Base-by-base conservation (phyloP, 2,888 invertebrate species). In the Spodoptera littoralis region DNA sequence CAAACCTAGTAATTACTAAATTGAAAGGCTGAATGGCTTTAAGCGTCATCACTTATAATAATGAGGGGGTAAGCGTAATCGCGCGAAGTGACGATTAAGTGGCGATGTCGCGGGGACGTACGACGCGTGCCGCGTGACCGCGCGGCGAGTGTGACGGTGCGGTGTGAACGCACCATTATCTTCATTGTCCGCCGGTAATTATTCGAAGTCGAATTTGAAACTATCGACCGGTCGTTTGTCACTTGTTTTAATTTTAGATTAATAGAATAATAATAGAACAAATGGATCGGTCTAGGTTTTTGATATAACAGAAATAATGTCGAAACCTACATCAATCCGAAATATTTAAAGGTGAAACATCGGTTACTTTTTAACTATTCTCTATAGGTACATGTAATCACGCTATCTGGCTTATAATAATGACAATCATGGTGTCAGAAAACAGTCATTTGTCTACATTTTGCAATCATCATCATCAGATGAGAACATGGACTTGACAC, bases 21-120 rank as follows among this genome's bases (percentile, higher is more conserved):
- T 94, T 93, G 93, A 93, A 93, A 89, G 91, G 87, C 82, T 88
- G 88, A 89, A 90, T 93, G 88, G 88, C 89, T 91, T 89, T 92
- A 92, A 93, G 91, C 91, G 91, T 91, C 91, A 92, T 93, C 92
- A 92, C 93, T 93, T 93, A 92, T 85, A 78, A 80, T 93, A 93
- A 94, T 94, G 93, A 93, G 92, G 89, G 92, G 81, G 87, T 84
- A 82, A 36, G 80, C 80, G 86, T 88, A 89, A 88, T 88, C 84
- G 87, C 80, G 84, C 83, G 83, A 90, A 90, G 90, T 88, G 86
- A 90, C 80, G 81, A 75, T 79, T 90, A 90, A 92, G 92, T 92
- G 91, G 91, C 81, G 92, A 92, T 83, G 85, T 91, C 92, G 89
- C 91, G 77, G 84, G 79, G 77, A 63, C 81, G 80, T 71, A 84